These are phyloP conservation scores for Nymphicus hollandicus DNA, from an alignment of 2,113 vertebrate species.

Conservation along the genomic window DNA sequence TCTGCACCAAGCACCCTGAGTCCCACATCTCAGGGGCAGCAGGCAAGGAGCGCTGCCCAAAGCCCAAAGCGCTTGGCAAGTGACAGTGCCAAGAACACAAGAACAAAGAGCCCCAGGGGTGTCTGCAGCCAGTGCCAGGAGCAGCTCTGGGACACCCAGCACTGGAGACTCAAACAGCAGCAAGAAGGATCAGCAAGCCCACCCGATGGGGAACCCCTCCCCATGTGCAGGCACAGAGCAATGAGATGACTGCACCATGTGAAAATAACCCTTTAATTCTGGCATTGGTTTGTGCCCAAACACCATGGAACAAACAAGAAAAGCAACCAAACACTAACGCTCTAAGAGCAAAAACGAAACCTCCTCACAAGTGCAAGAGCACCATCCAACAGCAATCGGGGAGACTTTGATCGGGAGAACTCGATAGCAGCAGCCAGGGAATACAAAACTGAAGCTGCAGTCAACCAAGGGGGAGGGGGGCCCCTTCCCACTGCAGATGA, in stretches of 20 bases:
- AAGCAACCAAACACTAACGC: too few relatives aligned
- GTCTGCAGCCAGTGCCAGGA: background rate
- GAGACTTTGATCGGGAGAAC: too few relatives aligned
- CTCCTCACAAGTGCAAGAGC: too few relatives aligned
- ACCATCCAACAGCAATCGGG: too few relatives aligned
- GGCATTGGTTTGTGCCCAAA: background rate
- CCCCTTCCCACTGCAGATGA: too few relatives aligned
- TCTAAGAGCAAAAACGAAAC: too few relatives aligned
- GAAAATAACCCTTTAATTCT: background rate
- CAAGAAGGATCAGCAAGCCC: background rate
- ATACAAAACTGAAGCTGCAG: too few relatives aligned
- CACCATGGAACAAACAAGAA: background rate
- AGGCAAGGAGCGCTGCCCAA: background rate
- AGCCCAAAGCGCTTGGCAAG: background rate
- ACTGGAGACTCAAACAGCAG: background rate
- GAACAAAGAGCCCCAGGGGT: background rate
- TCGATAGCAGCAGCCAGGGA: too few relatives aligned
- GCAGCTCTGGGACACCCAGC: background rate
- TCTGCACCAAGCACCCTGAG: background rate
- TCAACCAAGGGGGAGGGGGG: too few relatives aligned
- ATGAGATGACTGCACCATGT: background rate
- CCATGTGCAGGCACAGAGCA: accelerated
- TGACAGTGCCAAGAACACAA: background rate
- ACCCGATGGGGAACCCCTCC: background rate
- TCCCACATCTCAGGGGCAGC: background rate